Evolutionary conservation across 1,140 invertebrate species (phyloP), one percentile per base, ranked within the genome.

Genomic region (Megalopta genalis): DNA sequence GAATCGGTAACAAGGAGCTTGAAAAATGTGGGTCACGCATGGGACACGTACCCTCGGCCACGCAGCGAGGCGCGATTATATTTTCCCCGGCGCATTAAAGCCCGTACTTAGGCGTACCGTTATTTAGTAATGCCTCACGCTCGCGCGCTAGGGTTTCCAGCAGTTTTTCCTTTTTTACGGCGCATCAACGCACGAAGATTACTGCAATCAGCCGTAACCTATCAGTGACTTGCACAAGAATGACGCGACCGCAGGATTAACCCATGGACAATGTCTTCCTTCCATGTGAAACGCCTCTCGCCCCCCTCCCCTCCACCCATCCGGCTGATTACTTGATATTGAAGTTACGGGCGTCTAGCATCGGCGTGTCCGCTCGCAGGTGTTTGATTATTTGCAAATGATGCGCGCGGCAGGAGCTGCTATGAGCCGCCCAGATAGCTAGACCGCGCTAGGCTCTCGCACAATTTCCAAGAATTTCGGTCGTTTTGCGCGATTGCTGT

Each of bases 181-280:
- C 68, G 72, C 77, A 83, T 84, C 73, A 79, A 68, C 85, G 80
- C n/a, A n/a, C 83, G 81, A 83, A 83, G 80, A 86, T 86, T 86
- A 86, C 85, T 77, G 83, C 85, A 86, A 86, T 86, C 85, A 86
- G 69, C 64, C 69, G 76, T 85, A 83, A 85, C 72, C 80, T 85
- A 83, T 85, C 83, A 75, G 80, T 77, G 85, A 85, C 69, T 86
- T 67, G 85, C 76, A 82, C 59, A 54, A 77, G 77, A 85, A 62
- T 80, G 85, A 86, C 80, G 80, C 80, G 80, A 82, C 63, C 72
- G 69, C 60, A 37, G 60, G 42, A 85, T 85, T 85, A 83, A 86
- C 67, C 70, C n/a, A 25, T 25, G 85, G 68, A 85, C 84, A 85
- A 82, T 82, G 68, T 78, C 70, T 84, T 71, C 42, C 49, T 84